These are phyloP conservation scores for Lacanobia wlatinum DNA, from an alignment of 2,888 invertebrate genomes.

Conservation along the genomic window DNA sequence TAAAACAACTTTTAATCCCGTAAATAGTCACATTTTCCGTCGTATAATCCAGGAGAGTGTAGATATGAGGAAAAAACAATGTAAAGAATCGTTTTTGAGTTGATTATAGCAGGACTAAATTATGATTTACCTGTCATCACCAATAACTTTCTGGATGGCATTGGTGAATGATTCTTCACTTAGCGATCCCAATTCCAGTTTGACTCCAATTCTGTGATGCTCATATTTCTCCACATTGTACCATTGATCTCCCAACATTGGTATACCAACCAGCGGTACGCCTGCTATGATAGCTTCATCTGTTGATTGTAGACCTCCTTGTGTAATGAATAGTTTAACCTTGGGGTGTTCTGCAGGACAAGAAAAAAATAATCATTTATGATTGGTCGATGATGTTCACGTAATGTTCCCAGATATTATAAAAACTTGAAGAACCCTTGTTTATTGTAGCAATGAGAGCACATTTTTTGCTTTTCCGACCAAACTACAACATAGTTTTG, in stretches of 20 bases:
- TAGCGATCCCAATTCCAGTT: conserved; percentile 67
- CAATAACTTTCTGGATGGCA: conserved; percentile 69
- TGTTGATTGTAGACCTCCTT: conserved; percentile 86
- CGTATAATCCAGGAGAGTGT: too few species aligned
- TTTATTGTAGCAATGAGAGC: too few species aligned
- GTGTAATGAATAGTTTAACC: conserved; percentile 85
- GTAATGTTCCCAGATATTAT: too few species aligned
- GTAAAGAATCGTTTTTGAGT: too few species aligned
- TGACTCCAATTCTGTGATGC: conserved; percentile 71
- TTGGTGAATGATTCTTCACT: conserved; percentile 71
- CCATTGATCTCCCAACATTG: conserved; percentile 84
- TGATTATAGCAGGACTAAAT: neutral
- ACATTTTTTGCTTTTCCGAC: too few species aligned
- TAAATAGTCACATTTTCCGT: too few species aligned
- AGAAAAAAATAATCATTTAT: neutral
- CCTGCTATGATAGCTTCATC: conserved; percentile 84
- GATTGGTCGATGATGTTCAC: too few species aligned
- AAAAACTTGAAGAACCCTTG: too few species aligned
- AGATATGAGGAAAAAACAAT: too few species aligned
- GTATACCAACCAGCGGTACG: conserved; percentile 82
- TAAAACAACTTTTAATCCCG: too few species aligned
- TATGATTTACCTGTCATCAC: conserved; percentile 69
- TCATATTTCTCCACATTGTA: conserved; percentile 79
- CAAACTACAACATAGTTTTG: too few species aligned
- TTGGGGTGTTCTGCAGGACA: conserved; percentile 67